Percentiles rank a stretch among this genome's conserved stretches.
These are phyloP conservation scores for Fregata magnificens DNA, from an alignment of 2,113 vertebrate genomes.

Conservation along the genomic window DNA sequence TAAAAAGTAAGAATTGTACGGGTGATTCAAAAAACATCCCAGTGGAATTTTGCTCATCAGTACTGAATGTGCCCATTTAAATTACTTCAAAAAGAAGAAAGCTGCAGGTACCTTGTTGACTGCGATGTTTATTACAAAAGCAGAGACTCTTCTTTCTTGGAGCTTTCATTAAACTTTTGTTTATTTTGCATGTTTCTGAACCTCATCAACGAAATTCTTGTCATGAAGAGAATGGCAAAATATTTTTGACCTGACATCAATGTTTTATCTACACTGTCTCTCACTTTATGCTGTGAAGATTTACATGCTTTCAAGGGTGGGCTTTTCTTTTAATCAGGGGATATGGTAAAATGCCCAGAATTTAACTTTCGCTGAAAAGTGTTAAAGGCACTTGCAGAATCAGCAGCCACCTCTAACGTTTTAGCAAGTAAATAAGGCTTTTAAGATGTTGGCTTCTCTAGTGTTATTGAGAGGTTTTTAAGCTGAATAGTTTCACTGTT, in stretches of 20 bases:
- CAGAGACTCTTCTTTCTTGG: neutral
- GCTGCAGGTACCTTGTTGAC: neutral
- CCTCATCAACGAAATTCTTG: neutral
- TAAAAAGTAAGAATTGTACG: neutral
- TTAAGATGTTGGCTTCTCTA: neutral
- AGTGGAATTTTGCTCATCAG: neutral
- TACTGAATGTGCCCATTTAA: neutral
- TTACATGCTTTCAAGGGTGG: neutral
- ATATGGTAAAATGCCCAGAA: neutral
- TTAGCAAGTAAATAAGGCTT: neutral
- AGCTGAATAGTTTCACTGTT: neutral
- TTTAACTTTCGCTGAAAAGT: neutral
- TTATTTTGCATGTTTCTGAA: neutral
- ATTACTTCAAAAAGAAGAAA: neutral
- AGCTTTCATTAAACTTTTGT: neutral
- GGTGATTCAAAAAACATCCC: neutral
- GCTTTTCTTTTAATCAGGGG: neutral
- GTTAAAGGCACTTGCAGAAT: neutral
- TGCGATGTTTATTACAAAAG: neutral
- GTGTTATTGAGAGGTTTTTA: neutral
- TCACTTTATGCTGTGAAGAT: neutral
- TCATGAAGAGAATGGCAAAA: neutral
- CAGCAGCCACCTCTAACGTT: neutral
- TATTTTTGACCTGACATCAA: neutral
- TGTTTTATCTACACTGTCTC: neutral